Evolutionary conservation across 2,888 invertebrate genomes (phyloP).

Genomic region (Sycophila texana): DNA sequence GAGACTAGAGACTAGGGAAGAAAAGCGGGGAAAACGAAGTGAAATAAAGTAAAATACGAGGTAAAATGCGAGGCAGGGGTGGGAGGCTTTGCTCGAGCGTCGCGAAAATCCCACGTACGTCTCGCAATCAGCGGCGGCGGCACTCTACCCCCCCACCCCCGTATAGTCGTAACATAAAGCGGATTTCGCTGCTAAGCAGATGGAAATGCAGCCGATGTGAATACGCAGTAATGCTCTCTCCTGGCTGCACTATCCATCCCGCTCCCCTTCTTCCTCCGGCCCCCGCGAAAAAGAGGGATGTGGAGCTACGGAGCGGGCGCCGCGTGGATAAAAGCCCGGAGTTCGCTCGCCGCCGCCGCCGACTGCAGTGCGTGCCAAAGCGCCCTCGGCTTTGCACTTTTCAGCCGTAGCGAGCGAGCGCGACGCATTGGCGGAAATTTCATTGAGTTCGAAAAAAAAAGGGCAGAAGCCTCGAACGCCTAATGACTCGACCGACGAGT

Average conservation of each 20-base stretch:
- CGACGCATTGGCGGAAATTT: background rate
- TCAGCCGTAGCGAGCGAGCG: background rate
- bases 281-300: conserved; percentile 19
- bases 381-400: conserved; percentile 33
- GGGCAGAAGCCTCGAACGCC: background rate
- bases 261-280: background rate
- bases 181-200: conserved; percentile 72
- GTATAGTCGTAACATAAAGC: conserved; percentile 70
- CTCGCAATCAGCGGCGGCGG: conserved; percentile 58
- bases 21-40: conserved; percentile 3
- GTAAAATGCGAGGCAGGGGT: background rate
- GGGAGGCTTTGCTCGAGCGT: background rate
- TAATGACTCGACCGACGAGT: no score
- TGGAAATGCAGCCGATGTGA: conserved; percentile 68
- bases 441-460: conserved; percentile 7
- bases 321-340: conserved; percentile 32
- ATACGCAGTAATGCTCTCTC: conserved; percentile 60
- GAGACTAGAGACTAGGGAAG: background rate
- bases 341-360: background rate
- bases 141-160: conserved; percentile 63
- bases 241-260: conserved; percentile 9
- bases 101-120: conserved; percentile 1
- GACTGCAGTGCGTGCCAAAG: conserved; percentile 23
- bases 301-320: conserved; percentile 1
- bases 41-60: background rate